Conservation (phyloP, 2,113 vertebrate genomes). For the Pygathrix nemaeus region DNA sequence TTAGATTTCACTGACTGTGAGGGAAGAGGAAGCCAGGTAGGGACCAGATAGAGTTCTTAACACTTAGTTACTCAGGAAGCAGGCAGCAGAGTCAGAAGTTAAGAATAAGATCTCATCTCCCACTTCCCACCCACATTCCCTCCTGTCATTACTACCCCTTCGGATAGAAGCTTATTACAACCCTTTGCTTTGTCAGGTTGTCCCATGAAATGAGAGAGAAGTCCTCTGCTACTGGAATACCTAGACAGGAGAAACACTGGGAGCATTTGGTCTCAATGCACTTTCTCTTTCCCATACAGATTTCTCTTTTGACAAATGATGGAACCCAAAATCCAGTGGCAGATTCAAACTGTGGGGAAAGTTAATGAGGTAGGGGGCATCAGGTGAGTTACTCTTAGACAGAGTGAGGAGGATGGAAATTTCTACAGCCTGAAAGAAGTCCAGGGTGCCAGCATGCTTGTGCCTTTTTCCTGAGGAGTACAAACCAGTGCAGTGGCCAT, state of each 20-base stretch:
- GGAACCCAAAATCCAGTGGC: background rate
- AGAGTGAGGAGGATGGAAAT: background rate
- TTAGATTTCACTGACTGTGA: background rate
- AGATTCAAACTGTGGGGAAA: background rate
- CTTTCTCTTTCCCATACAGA: background rate
- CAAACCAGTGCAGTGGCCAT: rapidly evolving
- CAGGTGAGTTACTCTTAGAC: background rate
- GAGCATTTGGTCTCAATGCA: rapidly evolving
- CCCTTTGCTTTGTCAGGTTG: background rate
- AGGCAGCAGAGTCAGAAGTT: background rate
- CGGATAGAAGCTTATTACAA: background rate
- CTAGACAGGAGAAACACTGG: rapidly evolving
- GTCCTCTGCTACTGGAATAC: background rate
- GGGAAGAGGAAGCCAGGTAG: background rate
- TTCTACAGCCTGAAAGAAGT: background rate
- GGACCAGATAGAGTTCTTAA: background rate
- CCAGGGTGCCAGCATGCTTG: rapidly evolving
- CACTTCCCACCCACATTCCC: background rate
- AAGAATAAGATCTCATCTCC: background rate
- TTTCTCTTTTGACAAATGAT: background rate
- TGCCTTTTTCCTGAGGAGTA: background rate
- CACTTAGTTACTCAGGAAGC: background rate
- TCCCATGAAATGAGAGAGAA: background rate
- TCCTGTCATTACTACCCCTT: background rate
- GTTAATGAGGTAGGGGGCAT: background rate